Evolutionary conservation across 2,797 vertebrate genomes (phyloP).

Genomic region (Gymnoscopelus braueri): DNA sequence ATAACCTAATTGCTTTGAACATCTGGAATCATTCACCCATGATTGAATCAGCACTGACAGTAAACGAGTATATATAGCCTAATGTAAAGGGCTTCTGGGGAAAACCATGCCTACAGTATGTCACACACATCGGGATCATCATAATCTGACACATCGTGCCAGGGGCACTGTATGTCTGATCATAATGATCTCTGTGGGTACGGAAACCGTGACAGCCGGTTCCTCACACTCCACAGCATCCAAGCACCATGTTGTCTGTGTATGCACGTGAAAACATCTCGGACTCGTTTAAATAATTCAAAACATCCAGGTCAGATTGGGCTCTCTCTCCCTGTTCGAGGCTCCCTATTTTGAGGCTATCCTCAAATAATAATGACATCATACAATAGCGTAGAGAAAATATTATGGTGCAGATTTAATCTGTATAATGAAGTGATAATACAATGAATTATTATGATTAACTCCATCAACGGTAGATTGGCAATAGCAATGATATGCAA

Average conservation of each 20-base stretch:
- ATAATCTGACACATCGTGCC: constrained; percentile 12
- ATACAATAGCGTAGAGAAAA: neutral
- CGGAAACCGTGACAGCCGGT: neutral
- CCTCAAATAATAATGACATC: neutral
- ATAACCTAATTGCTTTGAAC: neutral
- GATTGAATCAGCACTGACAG: constrained; percentile 10
- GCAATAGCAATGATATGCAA: too few relatives aligned
- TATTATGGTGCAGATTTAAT: neutral
- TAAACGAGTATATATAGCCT: constrained; percentile 1
- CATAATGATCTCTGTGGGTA: constrained; percentile 2
- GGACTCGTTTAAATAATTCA: constrained; percentile 3
- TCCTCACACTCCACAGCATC: neutral
- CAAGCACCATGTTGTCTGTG: neutral
- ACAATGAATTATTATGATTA: too few relatives aligned
- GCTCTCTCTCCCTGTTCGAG: neutral
- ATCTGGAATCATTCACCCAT: neutral
- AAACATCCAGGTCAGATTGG: neutral
- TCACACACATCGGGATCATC: constrained; percentile 4
- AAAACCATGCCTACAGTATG: neutral
- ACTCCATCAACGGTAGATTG: too few relatives aligned
- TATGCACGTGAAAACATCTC: neutral
- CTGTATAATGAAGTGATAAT: neutral
- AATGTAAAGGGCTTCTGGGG: neutral
- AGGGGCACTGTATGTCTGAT: constrained; percentile 19
- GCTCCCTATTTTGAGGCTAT: too few relatives aligned